These are phyloP conservation scores for Yoshiicerus persimilis DNA, from an alignment of 1,140 invertebrate species.

Conservation along the genomic window DNA sequence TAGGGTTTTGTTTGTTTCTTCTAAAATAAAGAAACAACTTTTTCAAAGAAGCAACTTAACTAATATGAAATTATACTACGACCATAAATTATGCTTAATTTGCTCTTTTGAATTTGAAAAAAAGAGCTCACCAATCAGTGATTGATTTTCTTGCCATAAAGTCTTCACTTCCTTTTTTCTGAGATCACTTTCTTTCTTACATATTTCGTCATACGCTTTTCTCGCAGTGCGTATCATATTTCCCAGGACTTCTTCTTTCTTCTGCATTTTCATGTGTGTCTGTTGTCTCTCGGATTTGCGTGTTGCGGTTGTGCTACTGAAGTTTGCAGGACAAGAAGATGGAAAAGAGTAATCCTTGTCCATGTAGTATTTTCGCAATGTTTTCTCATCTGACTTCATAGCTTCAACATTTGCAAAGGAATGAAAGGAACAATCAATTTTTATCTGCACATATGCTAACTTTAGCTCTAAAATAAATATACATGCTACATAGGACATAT, in stretches of 20 bases:
- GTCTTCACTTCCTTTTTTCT: background rate
- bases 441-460: background rate
- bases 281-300: background rate
- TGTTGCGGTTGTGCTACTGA: background rate
- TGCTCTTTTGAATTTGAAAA: background rate
- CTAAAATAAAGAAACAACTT: background rate
- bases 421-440: background rate
- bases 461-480: background rate
- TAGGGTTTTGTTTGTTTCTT: background rate
- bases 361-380: slow-evolving; percentile 1
- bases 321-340: background rate
- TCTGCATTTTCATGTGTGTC: background rate
- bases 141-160: background rate
- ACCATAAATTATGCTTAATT: background rate
- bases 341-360: slow-evolving; percentile 12
- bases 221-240: background rate
- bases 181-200: background rate
- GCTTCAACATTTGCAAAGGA: background rate
- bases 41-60: background rate
- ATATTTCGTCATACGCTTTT: background rate
- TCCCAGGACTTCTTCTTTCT: background rate
- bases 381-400: slow-evolving; percentile 8
- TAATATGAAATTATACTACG: too few species aligned
- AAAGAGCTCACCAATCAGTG: background rate
- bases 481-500: background rate